These are phyloP conservation scores for Chinchilla lanigera DNA, from an alignment of 2,113 vertebrate species.

Conservation along the genomic window DNA sequence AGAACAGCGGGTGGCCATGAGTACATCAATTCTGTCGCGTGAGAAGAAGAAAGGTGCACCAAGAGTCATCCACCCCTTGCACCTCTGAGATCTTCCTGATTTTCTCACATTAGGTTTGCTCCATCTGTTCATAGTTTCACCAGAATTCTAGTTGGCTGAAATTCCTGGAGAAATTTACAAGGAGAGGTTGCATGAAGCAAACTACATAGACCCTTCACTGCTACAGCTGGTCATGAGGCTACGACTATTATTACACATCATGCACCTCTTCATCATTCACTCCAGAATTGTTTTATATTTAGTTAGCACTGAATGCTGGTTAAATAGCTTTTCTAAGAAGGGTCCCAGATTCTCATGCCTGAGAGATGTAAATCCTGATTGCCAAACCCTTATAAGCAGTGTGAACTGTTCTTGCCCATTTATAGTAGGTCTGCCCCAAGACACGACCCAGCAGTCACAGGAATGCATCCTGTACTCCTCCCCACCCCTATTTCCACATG, in stretches of 20 bases:
- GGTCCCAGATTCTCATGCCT: not conserved
- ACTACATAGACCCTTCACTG: not conserved
- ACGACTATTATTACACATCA: not conserved
- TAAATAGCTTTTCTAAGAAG: not conserved
- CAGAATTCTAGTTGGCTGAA: not conserved
- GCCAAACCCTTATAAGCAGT: not conserved
- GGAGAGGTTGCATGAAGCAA: not conserved
- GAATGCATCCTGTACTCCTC: not conserved
- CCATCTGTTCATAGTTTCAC: not conserved
- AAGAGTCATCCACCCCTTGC: not conserved
- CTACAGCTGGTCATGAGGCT: not conserved
- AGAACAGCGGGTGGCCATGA: not conserved
- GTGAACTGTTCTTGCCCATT: not conserved
- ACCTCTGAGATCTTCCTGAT: not conserved
- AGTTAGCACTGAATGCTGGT: not conserved
- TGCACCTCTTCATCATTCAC: not conserved
- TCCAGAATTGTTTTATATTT: not conserved
- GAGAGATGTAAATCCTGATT: not conserved
- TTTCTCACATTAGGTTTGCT: not conserved
- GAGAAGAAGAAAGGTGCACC: accelerated
- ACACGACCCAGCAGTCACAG: not conserved
- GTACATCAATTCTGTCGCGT: not conserved
- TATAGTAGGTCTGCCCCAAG: not conserved
- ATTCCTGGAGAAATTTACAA: not conserved
- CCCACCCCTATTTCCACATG: not conserved